Evolutionary conservation across 2,888 invertebrate species (phyloP), one percentile per base, ranked within the genome.

Genomic region (Parelbella ahira): DNA sequence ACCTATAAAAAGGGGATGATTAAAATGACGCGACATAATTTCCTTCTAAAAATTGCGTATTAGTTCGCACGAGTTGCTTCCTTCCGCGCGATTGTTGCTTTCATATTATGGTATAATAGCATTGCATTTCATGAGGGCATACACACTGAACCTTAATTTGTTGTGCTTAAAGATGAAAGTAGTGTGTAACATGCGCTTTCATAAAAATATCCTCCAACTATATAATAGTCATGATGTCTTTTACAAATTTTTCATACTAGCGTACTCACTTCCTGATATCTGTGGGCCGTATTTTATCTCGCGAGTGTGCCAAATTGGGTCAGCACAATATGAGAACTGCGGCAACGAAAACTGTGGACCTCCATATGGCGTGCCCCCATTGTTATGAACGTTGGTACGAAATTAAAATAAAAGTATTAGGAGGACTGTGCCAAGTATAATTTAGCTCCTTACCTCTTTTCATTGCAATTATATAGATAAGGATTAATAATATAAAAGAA

Each of bases 231-330:
- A 6, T 36, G 12, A 33, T 23, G 15, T 30, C 38, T 24, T 39
- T 39, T 18, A 39, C 30, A 39, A 39, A 39, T 24, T 33, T 32
- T 15, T 41, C 32, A 61, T 67, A 56, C 60, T 60, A 54, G 60
- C 61, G 53, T 2, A 41, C 20, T 59, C 62, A 58, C 66, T 71
- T 79, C 68, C 76, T 70, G 65, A 60, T 62, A 56, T 66, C 67
- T 67, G 63, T 67, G 64, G 70, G 63, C 57, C 61, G 59, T 68
- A 73, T 76, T 76, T 54, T 54, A 50, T 50, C 53, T 55, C 52
- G 48, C 49, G 61, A 64, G 67, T 66, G 63, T 68, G 62, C 60
- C 63, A 59, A 83, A 78, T 76, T 68, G 63, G 79, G 78, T 74
- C 75, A 73, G 57, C 58, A 58, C 58, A 59, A 41, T 33, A 41